A percentile compares a stretch with the other conserved stretches of the same genome.
Evolutionary conservation across 1,140 invertebrate species (phyloP).

Genomic region (Chelonus insularis): DNA sequence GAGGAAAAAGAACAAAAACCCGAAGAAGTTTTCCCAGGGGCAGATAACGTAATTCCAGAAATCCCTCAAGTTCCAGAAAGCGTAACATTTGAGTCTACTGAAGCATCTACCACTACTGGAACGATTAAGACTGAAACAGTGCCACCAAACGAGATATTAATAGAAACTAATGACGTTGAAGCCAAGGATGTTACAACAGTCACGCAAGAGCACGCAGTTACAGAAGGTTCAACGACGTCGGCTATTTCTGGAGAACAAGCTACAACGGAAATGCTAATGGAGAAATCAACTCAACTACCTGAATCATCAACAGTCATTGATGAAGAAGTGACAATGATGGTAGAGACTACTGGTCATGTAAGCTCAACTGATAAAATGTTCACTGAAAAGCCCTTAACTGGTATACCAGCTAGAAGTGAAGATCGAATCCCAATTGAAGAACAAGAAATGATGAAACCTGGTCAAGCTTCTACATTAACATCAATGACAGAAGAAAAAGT

Average conservation of each 20-base stretch:
- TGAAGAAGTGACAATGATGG: constrained; percentile 18
- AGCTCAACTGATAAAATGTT: constrained; percentile 19
- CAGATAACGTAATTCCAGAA: constrained; percentile 50
- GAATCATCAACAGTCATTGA: not conserved
- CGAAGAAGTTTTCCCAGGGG: constrained; percentile 46
- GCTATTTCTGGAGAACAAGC: constrained; percentile 10
- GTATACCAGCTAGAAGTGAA: constrained; percentile 17
- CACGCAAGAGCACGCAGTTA: not conserved
- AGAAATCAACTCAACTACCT: constrained; percentile 3
- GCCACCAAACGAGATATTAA: not conserved
- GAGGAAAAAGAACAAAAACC: constrained; percentile 17
- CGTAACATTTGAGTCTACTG: not conserved
- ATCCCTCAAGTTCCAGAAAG: constrained; percentile 23
- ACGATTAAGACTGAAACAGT: not conserved
- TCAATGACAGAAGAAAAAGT: constrained; percentile 17
- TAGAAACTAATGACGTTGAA: constrained; percentile 1
- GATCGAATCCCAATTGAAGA: constrained; percentile 11
- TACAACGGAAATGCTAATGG: constrained; percentile 23
- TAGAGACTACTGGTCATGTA: constrained; percentile 21
- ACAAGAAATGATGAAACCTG: not conserved
- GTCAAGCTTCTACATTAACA: not conserved
- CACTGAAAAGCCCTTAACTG: constrained; percentile 21
- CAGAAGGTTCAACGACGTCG: constrained; percentile 16
- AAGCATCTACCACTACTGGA: not conserved
- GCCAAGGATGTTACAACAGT: not conserved